Percentiles rank a stretch among this genome's conserved stretches.
Evolutionary conservation across 2,113 vertebrate genomes (phyloP).

Genomic region (Erinaceus europaeus): DNA sequence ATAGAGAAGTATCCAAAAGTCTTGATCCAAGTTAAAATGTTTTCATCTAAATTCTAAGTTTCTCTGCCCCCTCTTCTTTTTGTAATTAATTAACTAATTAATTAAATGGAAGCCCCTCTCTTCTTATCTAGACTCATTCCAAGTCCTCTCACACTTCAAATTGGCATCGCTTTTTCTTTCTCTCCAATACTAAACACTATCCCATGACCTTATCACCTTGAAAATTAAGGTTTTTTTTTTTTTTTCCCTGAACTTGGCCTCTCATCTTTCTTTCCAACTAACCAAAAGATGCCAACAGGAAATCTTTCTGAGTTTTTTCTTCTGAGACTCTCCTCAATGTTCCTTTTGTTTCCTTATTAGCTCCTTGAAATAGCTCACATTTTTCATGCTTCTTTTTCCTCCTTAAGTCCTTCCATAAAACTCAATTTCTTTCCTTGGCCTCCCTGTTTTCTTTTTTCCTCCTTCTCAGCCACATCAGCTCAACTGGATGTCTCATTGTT

Average conservation of each 20-base stretch:
- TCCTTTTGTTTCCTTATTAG: constrained; percentile 42
- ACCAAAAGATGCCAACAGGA: neutral
- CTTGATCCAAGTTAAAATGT: neutral
- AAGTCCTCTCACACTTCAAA: neutral
- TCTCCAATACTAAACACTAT: constrained; percentile 11
- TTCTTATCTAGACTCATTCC: neutral
- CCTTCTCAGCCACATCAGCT: constrained; percentile 40
- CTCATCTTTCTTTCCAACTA: neutral
- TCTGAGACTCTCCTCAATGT: constrained; percentile 12
- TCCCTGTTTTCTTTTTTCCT: constrained; percentile 41
- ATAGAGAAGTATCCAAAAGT: neutral
- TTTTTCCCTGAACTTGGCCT: neutral
- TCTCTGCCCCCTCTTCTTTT: neutral
- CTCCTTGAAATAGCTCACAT: constrained; percentile 17
- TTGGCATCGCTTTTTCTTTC: constrained; percentile 16
- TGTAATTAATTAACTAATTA: too few species aligned
- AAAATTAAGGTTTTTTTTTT: neutral
- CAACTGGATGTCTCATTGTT: constrained; percentile 59
- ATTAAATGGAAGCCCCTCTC: too few species aligned
- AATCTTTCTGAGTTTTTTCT: neutral
- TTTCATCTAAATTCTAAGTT: neutral
- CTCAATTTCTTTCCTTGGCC: constrained; percentile 39
- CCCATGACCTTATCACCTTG: neutral
- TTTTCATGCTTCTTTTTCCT: constrained; percentile 17
- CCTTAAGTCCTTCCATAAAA: constrained; percentile 30